phyloP scores from a whole-genome alignment of 2,113 vertebrate genomes.

The Tupaia tana region DNA sequence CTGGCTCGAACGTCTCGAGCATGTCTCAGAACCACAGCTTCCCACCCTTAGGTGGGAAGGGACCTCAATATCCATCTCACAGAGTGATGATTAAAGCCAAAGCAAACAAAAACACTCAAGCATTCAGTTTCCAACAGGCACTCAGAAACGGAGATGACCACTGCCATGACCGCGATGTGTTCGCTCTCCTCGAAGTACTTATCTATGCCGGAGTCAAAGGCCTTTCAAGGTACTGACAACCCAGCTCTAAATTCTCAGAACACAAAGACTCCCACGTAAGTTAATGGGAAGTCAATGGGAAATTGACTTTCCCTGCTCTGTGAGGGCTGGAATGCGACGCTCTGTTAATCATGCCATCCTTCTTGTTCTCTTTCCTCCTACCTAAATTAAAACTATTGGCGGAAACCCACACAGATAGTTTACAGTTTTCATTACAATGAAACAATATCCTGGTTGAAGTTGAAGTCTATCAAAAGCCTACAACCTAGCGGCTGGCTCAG shows the following conservation, averaged over 20 bases:
- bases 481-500: constrained; percentile 9
- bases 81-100: constrained; percentile 31
- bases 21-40: not conserved
- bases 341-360: constrained; percentile 81
- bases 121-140: not conserved
- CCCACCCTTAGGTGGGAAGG: too few relatives aligned
- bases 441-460: constrained; percentile 55
- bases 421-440: constrained; percentile 71
- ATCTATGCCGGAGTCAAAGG: not conserved
- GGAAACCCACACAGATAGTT: constrained; percentile 65
- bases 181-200: constrained; percentile 1
- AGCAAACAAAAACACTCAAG: not conserved
- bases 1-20: not conserved
- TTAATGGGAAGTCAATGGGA: constrained; percentile 83
- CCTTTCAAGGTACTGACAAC: constrained; percentile 74
- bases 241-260: constrained; percentile 77
- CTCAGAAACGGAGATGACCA: constrained; percentile 8
- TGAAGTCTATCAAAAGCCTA: constrained; percentile 59
- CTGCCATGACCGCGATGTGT: not conserved
- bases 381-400: constrained; percentile 80
- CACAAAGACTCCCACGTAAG: constrained; percentile 79
- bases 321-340: constrained; percentile 69
- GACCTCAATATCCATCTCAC: not conserved
- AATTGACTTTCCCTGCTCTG: constrained; percentile 79
- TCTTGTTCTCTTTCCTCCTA: constrained; percentile 78